Conservation (phyloP, 2,113 vertebrate species). For the Macrotus californicus region DNA sequence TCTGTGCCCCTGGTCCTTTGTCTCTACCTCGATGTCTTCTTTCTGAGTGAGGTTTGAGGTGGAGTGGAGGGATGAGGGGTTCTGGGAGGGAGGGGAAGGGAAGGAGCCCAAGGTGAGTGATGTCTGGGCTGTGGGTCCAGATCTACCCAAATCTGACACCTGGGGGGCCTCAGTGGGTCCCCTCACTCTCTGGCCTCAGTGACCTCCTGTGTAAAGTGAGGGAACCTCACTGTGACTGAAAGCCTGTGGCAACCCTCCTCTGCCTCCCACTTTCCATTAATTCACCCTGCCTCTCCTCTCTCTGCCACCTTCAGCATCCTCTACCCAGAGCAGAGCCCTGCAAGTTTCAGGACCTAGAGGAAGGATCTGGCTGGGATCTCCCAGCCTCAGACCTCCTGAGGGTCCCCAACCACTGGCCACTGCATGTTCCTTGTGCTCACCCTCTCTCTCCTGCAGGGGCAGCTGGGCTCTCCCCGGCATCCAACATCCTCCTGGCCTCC, state of each 20-base stretch:
- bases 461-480: too few species aligned
- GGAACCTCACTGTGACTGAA: fast-evolving
- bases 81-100: too few species aligned
- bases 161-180: neutral
- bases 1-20: neutral
- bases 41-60: too few species aligned
- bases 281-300: neutral
- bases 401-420: too few species aligned
- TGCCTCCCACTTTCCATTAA: neutral
- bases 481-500: too few species aligned
- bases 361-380: neutral
- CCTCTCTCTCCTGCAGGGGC: neutral
- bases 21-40: too few species aligned
- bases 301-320: neutral
- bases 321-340: neutral
- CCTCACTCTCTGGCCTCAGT: neutral
- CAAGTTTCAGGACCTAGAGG: neutral
- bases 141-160: neutral
- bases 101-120: neutral
- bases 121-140: neutral
- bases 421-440: neutral
- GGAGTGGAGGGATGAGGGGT: too few species aligned
- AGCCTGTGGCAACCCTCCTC: neutral
- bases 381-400: neutral
- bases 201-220: neutral